Evolutionary conservation across 2,797 vertebrate species (phyloP).

Genomic region (Gallirallus australis): DNA sequence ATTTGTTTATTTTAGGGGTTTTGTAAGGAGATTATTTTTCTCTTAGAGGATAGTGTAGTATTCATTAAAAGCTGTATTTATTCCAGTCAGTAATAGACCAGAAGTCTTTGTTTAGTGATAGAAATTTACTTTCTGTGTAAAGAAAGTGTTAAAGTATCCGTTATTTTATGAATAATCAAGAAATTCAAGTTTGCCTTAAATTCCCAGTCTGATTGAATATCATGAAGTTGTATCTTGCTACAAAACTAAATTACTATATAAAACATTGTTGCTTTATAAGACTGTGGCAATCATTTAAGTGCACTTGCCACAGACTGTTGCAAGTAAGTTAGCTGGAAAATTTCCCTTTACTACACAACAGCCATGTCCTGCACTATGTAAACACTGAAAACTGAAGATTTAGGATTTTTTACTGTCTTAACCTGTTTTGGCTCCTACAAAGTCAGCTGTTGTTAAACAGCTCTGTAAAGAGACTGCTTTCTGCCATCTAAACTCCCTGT

Average conservation of each 20-base stretch:
- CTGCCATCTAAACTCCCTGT: background rate
- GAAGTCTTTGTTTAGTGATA: background rate
- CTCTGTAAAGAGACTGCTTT: background rate
- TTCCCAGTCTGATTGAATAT: background rate
- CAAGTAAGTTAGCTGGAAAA: background rate
- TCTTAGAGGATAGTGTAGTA: background rate
- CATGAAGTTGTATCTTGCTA: background rate
- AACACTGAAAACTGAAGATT: background rate
- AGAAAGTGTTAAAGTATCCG: background rate
- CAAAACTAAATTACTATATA: background rate
- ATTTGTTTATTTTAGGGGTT: background rate
- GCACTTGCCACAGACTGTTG: background rate
- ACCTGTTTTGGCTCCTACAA: background rate
- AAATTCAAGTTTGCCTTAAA: background rate
- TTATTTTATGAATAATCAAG: background rate
- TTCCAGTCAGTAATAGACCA: background rate
- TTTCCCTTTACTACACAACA: background rate
- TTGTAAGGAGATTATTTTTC: background rate
- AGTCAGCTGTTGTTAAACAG: background rate
- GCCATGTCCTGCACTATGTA: background rate
- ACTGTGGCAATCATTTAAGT: background rate
- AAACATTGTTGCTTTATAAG: background rate
- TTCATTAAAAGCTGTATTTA: background rate
- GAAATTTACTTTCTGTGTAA: background rate
- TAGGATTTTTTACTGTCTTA: background rate